Evolutionary conservation across 2,797 vertebrate species (phyloP).

Genomic region (Sebastes aleutianus): DNA sequence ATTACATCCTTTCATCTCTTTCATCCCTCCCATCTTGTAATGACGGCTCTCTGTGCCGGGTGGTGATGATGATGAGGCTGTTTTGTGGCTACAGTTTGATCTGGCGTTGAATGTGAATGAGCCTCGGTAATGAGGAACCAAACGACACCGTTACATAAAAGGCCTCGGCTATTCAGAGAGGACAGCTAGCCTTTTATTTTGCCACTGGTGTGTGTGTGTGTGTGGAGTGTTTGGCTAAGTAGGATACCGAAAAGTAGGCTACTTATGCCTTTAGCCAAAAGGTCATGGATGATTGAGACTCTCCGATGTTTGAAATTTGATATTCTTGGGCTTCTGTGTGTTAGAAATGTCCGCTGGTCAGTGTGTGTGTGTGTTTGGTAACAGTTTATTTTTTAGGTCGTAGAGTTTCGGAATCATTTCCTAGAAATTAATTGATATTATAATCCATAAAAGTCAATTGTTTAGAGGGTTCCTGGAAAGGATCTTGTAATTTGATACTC

Average conservation of each 20-base stretch:
- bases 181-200: slow-evolving; percentile 62
- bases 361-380: not conserved
- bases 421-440: not conserved
- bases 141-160: slow-evolving; percentile 72
- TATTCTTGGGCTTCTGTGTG: not conserved
- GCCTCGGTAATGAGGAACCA: slow-evolving; percentile 61
- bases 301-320: not conserved
- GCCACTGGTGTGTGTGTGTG: slow-evolving; percentile 4
- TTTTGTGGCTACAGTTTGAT: slow-evolving; percentile 42
- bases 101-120: slow-evolving; percentile 70
- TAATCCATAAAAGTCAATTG: not conserved
- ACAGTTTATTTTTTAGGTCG: not conserved
- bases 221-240: not conserved
- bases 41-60: not conserved
- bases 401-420: not conserved
- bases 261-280: not conserved
- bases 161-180: slow-evolving; percentile 55
- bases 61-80: slow-evolving; percentile 31
- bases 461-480: not conserved
- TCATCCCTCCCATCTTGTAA: not conserved
- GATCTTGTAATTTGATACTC: not conserved
- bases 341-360: not conserved
- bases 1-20: slow-evolving; percentile 29
- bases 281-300: not conserved
- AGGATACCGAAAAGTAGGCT: not conserved